phyloP scores from a whole-genome alignment of 2,888 invertebrate genomes.

The Erebia ligea region DNA sequence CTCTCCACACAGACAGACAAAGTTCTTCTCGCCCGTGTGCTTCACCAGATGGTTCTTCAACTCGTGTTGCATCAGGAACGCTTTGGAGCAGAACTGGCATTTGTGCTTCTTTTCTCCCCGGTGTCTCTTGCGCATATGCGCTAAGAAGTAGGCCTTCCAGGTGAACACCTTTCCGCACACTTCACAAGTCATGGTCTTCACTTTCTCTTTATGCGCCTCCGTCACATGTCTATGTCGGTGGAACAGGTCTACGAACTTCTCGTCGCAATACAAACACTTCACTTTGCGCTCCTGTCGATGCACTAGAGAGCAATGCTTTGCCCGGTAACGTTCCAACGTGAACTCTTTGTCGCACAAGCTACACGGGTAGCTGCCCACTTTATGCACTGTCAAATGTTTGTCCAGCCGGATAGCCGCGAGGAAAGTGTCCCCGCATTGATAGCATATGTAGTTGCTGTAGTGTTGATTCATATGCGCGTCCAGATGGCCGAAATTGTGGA shows the following conservation, averaged over 20 bases:
- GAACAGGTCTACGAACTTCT: slow-evolving; percentile 49
- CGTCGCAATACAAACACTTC: slow-evolving; percentile 58
- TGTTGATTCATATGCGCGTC: slow-evolving; percentile 70
- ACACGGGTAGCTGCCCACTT: slow-evolving; percentile 66
- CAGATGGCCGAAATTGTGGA: slow-evolving; percentile 51
- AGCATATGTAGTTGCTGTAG: slow-evolving; percentile 63
- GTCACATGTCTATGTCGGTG: slow-evolving; percentile 54
- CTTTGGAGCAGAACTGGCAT: slow-evolving; percentile 48
- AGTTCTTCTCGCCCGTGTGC: slow-evolving; percentile 45
- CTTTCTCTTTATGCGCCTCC: slow-evolving; percentile 52
- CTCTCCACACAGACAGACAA: slow-evolving; percentile 49
- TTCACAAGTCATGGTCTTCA: slow-evolving; percentile 52
- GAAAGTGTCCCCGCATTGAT: slow-evolving; percentile 63
- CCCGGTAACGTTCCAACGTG: slow-evolving; percentile 54
- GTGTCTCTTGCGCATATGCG: slow-evolving; percentile 66
- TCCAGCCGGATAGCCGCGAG: slow-evolving; percentile 50
- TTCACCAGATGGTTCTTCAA: slow-evolving; percentile 48
- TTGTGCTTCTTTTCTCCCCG: slow-evolving; percentile 54
- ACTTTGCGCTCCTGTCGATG: slow-evolving; percentile 50
- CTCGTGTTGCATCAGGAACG: slow-evolving; percentile 46
- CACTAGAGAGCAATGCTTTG: slow-evolving; percentile 54
- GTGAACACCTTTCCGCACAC: slow-evolving; percentile 66
- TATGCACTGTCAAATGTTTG: slow-evolving; percentile 69
- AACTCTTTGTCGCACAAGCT: slow-evolving; percentile 73
- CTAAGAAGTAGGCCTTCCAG: slow-evolving; percentile 66